Conservation (phyloP, 2,797 vertebrate genomes). For the Darevskia mixta region DNA sequence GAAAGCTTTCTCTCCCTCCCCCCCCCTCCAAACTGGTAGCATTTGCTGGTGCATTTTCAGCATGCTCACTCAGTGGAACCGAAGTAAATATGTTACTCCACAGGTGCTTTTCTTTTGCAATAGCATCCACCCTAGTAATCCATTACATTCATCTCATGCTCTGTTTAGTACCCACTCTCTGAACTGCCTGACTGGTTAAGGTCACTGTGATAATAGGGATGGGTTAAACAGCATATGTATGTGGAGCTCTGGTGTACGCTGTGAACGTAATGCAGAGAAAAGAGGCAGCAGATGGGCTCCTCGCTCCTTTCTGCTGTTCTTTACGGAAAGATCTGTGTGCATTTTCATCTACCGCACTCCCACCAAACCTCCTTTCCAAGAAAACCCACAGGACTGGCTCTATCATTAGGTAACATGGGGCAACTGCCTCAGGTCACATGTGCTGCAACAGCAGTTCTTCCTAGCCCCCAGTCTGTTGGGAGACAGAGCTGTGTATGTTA, state of each 20-base stretch:
- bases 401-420: no score
- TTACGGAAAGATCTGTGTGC: background rate
- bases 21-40: conserved; percentile 70
- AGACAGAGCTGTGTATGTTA: no score
- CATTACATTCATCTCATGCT: conserved; percentile 66
- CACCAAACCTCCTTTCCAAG: background rate
- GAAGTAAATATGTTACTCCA: conserved; percentile 69
- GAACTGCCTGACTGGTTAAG: conserved; percentile 65
- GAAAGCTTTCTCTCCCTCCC: conserved; percentile 55
- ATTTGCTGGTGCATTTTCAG: conserved; percentile 63
- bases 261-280: conserved; percentile 43
- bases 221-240: conserved; percentile 60
- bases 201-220: conserved; percentile 60
- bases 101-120: conserved; percentile 73
- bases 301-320: background rate
- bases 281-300: accelerated
- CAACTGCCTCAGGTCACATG: no score
- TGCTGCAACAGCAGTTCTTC: no score
- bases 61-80: conserved; percentile 65
- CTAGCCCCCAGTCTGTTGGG: no score
- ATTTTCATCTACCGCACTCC: background rate
- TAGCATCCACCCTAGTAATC: conserved; percentile 65
- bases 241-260: conserved; percentile 52
- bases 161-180: conserved; percentile 59
- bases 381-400: background rate